Conservation (phyloP, 2,797 vertebrate species). For the Tokudaia muenninki region DNA sequence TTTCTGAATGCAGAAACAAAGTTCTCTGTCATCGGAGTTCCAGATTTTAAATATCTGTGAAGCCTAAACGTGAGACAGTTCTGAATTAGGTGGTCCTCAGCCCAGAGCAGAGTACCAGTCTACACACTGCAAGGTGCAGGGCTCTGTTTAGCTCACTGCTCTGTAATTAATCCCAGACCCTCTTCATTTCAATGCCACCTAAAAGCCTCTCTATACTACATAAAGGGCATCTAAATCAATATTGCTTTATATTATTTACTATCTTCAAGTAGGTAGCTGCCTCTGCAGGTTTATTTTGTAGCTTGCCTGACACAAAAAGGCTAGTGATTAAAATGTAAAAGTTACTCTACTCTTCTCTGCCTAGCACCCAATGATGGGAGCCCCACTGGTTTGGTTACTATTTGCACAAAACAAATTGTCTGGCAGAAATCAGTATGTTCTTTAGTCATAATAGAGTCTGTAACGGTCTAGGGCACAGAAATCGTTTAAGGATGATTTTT, state of each 20-base stretch:
- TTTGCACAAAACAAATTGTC: conserved; percentile 34
- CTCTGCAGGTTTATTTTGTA: neutral
- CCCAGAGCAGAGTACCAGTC: neutral
- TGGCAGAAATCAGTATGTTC: neutral
- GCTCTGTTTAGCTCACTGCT: neutral
- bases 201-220: neutral
- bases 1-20: neutral
- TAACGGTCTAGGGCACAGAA: neutral
- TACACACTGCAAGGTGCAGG: neutral
- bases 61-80: neutral
- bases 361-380: neutral
- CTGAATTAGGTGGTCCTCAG: neutral
- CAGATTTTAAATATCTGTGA: neutral
- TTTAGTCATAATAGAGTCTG: neutral
- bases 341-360: neutral
- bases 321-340: neutral
- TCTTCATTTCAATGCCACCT: neutral
- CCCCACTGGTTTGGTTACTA: neutral
- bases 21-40: neutral
- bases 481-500: neutral
- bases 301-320: neutral
- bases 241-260: neutral
- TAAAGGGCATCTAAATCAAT: neutral
- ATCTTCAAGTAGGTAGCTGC: neutral
- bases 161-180: conserved; percentile 4